phyloP scores from a whole-genome alignment of 2,888 invertebrate species.

The Eupithecia subumbrata region DNA sequence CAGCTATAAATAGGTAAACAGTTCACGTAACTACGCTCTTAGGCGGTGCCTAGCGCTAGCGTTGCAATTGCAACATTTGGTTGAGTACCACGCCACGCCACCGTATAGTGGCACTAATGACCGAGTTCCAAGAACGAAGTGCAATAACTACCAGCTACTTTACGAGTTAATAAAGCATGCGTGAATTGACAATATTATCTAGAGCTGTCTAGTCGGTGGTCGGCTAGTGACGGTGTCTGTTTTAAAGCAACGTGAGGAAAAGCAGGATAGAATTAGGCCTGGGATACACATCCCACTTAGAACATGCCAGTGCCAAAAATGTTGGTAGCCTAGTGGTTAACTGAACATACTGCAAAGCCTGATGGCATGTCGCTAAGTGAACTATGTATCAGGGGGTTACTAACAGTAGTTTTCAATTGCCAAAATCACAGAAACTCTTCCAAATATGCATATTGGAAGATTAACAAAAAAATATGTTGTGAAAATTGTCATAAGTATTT shows the following conservation, averaged over 20 bases:
- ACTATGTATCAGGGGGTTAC: background rate
- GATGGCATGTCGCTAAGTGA: background rate
- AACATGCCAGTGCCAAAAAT: background rate
- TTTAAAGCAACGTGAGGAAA: background rate
- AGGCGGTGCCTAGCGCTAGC: background rate
- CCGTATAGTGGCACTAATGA: background rate
- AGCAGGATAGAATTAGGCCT: background rate
- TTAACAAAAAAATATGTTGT: no score
- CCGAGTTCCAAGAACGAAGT: conserved; percentile 7
- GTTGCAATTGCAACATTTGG: conserved; percentile 2
- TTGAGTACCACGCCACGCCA: background rate
- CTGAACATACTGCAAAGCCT: background rate
- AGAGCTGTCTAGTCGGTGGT: background rate
- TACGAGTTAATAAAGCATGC: background rate
- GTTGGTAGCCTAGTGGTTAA: background rate
- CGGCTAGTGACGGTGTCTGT: background rate
- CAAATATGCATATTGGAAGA: background rate
- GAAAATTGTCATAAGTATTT: background rate
- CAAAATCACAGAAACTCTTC: background rate
- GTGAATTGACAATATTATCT: conserved; percentile 3
- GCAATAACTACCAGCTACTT: background rate
- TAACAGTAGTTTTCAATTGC: background rate
- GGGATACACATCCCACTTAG: background rate
- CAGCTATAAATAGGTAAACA: conserved; percentile 11
- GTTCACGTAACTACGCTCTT: background rate